These are phyloP conservation scores for Chloroceryle aenea DNA, from an alignment of 2,113 vertebrate genomes.

Conservation along the genomic window DNA sequence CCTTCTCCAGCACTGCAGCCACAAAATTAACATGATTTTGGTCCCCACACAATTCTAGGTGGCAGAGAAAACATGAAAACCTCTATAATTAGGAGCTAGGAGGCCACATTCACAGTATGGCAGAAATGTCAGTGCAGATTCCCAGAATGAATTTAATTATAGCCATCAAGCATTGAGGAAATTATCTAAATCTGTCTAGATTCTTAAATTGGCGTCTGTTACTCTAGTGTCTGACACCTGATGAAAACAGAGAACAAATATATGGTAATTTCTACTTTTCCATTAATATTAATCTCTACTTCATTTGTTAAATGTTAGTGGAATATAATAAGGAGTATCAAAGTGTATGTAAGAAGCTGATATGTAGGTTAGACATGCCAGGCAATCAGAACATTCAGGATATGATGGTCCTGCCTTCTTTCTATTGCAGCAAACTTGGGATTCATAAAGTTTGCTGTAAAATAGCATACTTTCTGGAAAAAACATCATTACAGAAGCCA, in stretches of 20 bases:
- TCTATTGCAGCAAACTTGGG: background rate
- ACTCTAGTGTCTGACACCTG: constrained; percentile 31
- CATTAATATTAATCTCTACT: constrained; percentile 34
- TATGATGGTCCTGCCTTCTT: background rate
- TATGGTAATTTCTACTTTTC: constrained; percentile 40
- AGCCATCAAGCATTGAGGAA: constrained; percentile 23
- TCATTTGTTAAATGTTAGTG: constrained; percentile 35
- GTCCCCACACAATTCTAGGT: background rate
- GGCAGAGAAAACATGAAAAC: constrained; percentile 19
- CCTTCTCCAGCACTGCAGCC: background rate
- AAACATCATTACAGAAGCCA: background rate
- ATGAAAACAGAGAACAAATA: constrained; percentile 53
- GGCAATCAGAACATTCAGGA: background rate
- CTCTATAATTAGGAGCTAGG: constrained; percentile 23
- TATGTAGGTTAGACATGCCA: background rate
- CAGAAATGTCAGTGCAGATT: constrained; percentile 33
- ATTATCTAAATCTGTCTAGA: constrained; percentile 56
- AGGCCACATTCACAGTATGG: background rate
- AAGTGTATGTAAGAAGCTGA: background rate
- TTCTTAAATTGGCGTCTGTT: constrained; percentile 39
- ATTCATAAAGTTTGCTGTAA: background rate
- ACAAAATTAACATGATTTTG: constrained; percentile 46
- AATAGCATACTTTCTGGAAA: background rate
- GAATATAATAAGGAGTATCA: background rate
- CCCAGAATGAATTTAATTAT: constrained; percentile 60